Evolutionary conservation across 2,797 vertebrate species (phyloP).

Genomic region (Danio aesculapii): DNA sequence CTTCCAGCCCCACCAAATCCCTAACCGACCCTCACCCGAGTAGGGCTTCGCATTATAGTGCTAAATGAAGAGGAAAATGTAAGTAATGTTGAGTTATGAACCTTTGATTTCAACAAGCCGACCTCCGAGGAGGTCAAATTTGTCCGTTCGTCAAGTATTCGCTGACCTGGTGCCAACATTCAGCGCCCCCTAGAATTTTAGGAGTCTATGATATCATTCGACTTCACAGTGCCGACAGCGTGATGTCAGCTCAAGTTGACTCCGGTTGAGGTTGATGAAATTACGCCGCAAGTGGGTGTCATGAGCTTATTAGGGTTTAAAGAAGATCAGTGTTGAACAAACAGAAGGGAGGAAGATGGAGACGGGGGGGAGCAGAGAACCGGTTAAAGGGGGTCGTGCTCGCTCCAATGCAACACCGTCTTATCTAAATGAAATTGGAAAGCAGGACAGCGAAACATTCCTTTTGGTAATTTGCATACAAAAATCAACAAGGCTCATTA

Average conservation of each 20-base stretch:
- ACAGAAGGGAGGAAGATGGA: conserved; percentile 53
- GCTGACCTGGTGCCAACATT: background rate
- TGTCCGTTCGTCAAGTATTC: conserved; percentile 12
- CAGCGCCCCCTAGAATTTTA: background rate
- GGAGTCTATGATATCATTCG: conserved; percentile 9
- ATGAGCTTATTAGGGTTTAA: conserved; percentile 60
- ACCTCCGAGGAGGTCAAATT: conserved; percentile 65
- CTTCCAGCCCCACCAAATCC: conserved; percentile 66
- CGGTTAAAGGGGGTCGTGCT: conserved; percentile 62
- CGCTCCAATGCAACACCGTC: conserved; percentile 62
- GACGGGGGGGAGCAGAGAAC: conserved; percentile 37
- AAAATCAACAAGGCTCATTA: conserved; percentile 72
- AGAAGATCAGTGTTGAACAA: conserved; percentile 62
- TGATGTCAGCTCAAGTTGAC: conserved; percentile 40
- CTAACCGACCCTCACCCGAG: conserved; percentile 62
- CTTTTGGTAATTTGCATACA: conserved; percentile 70
- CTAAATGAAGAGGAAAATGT: conserved; percentile 89
- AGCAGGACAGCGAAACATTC: conserved; percentile 70
- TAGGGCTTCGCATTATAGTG: conserved; percentile 78
- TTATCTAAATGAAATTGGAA: conserved; percentile 73
- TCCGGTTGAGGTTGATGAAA: conserved; percentile 56
- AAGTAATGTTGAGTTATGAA: conserved; percentile 89
- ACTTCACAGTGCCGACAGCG: background rate
- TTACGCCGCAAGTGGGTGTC: conserved; percentile 52
- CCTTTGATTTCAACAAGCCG: conserved; percentile 86